Conservation (phyloP, 2,113 vertebrate species). For the Zosterops japonicus region DNA sequence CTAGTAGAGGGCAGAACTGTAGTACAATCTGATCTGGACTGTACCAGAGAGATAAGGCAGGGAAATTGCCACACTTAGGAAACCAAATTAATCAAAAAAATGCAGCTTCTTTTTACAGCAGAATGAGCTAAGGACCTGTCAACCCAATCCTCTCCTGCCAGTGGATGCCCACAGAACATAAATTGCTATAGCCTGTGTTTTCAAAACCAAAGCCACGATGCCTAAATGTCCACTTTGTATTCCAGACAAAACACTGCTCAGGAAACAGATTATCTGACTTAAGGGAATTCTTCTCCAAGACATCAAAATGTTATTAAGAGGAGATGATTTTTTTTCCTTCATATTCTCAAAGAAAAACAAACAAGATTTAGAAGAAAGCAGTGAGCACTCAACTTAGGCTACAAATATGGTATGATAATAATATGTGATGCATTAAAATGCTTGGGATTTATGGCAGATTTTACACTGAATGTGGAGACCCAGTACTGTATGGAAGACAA, state of each 20-base stretch:
- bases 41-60: not conserved
- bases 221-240: not conserved
- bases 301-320: not conserved
- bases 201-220: not conserved
- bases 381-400: not conserved
- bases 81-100: not conserved
- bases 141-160: not conserved
- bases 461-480: not conserved
- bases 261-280: not conserved
- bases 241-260: not conserved
- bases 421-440: not conserved
- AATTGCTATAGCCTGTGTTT: not conserved
- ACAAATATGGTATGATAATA: not conserved
- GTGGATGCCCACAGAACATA: not conserved
- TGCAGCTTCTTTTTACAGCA: not conserved
- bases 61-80: not conserved
- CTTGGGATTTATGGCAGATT: not conserved
- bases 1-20: not conserved
- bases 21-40: not conserved
- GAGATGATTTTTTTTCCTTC: not conserved
- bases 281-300: not conserved
- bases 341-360: not conserved
- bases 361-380: not conserved
- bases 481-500: not conserved
- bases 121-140: not conserved